Evolutionary conservation across 2,113 vertebrate genomes (phyloP).

Genomic region (Actinemys pallida): DNA sequence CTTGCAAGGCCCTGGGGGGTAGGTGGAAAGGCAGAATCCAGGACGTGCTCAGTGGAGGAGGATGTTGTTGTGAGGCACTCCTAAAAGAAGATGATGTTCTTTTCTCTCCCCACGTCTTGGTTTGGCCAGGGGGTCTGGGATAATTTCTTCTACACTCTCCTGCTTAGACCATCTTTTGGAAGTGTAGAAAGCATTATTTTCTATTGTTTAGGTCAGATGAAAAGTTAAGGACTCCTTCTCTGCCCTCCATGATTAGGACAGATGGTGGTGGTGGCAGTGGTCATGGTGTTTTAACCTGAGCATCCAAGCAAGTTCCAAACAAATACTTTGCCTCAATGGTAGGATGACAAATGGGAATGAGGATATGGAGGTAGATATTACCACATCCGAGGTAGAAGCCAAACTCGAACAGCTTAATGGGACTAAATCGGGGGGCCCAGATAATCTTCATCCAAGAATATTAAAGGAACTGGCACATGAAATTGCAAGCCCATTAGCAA

Average conservation of each 20-base stretch:
- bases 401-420: too few relatives aligned
- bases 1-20: not conserved
- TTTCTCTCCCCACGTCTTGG: not conserved
- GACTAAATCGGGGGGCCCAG: too few relatives aligned
- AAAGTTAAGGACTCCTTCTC: not conserved
- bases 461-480: too few relatives aligned
- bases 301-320: not conserved
- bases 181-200: not conserved
- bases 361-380: too few relatives aligned
- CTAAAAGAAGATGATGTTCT: slow-evolving; percentile 4
- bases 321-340: too few relatives aligned
- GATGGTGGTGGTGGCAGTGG: not conserved
- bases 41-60: not conserved
- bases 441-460: too few relatives aligned
- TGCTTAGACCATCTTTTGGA: not conserved
- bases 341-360: too few relatives aligned
- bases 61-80: too few relatives aligned
- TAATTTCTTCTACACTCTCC: slow-evolving; percentile 18
- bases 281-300: not conserved
- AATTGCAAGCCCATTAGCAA: too few relatives aligned
- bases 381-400: too few relatives aligned
- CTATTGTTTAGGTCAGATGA: not conserved
- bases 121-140: not conserved
- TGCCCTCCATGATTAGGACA: not conserved
- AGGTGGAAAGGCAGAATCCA: not conserved